Conservation (phyloP, 2,113 vertebrate species). For the Scytalopus superciliaris region DNA sequence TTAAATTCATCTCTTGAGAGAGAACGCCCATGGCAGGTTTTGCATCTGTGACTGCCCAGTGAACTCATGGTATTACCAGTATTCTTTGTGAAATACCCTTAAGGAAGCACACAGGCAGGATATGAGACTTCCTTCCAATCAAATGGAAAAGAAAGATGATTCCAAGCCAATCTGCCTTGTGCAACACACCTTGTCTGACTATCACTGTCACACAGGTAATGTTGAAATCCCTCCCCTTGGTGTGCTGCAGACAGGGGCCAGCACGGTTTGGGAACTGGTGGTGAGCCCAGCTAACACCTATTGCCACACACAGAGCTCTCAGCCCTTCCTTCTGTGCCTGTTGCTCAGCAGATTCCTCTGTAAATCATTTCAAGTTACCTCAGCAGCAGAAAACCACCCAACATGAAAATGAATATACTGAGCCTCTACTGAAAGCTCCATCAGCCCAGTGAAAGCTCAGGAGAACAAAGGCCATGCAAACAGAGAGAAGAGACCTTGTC, state of each 20-base stretch:
- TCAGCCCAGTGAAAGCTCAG: not conserved
- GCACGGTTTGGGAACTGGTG: fast-evolving
- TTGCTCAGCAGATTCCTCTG: not conserved
- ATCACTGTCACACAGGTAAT: not conserved
- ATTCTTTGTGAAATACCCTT: not conserved
- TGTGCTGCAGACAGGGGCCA: not conserved
- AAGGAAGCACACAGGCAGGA: not conserved
- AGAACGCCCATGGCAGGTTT: not conserved
- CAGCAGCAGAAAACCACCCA: not conserved
- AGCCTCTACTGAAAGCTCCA: not conserved
- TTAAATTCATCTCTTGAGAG: not conserved
- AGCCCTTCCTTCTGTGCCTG: not conserved
- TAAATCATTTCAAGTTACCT: not conserved
- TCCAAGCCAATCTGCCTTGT: not conserved
- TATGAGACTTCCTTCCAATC: not conserved
- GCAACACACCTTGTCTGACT: not conserved
- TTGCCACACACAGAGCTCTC: not conserved
- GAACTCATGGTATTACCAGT: not conserved
- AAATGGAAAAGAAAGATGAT: not conserved
- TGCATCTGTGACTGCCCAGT: not conserved
- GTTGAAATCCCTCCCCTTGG: not conserved
- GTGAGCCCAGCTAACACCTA: not conserved
- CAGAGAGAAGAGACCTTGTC: not conserved
- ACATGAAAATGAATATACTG: fast-evolving
- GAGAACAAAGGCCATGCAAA: not conserved